phyloP scores from a whole-genome alignment of 2,888 invertebrate species.

The Sphecodes monilicornis region DNA sequence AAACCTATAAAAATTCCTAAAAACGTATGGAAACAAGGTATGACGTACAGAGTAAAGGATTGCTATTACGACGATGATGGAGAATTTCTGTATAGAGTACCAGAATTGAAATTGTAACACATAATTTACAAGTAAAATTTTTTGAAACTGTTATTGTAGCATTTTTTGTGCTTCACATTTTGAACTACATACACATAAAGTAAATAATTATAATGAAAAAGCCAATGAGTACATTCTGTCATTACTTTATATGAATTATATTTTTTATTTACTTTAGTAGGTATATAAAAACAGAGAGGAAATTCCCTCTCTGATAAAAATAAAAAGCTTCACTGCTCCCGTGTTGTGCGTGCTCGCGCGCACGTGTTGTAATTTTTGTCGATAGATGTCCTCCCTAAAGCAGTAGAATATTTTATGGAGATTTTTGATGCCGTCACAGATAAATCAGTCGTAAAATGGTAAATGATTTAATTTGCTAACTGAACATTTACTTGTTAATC shows the following conservation, averaged over 20 bases:
- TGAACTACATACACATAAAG: background rate
- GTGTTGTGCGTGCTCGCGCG: background rate
- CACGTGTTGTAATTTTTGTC: conserved; percentile 38
- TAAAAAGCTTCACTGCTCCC: background rate
- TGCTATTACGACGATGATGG: conserved; percentile 94
- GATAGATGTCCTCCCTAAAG: conserved; percentile 48
- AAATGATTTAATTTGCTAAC: conserved; percentile 75
- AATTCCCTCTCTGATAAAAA: too few relatives aligned
- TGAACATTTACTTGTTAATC: conserved; percentile 52
- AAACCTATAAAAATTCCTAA: conserved; percentile 90
- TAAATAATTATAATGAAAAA: background rate
- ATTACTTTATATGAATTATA: background rate
- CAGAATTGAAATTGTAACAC: conserved; percentile 76
- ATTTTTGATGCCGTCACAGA: conserved; percentile 68
- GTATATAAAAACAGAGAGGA: too few relatives aligned
- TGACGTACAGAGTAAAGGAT: conserved; percentile 91
- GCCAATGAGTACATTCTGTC: background rate
- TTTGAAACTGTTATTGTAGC: background rate
- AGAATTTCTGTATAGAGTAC: conserved; percentile 91
- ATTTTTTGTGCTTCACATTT: background rate
- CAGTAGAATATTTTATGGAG: conserved; percentile 54
- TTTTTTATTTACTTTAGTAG: background rate
- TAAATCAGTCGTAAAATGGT: conserved; percentile 80
- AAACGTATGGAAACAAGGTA: conserved; percentile 87
- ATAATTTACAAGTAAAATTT: background rate